Percentiles rank a stretch among this genome's conserved stretches.
phyloP scores from a whole-genome alignment of 2,797 vertebrate genomes.

The Trachurus trachurus region DNA sequence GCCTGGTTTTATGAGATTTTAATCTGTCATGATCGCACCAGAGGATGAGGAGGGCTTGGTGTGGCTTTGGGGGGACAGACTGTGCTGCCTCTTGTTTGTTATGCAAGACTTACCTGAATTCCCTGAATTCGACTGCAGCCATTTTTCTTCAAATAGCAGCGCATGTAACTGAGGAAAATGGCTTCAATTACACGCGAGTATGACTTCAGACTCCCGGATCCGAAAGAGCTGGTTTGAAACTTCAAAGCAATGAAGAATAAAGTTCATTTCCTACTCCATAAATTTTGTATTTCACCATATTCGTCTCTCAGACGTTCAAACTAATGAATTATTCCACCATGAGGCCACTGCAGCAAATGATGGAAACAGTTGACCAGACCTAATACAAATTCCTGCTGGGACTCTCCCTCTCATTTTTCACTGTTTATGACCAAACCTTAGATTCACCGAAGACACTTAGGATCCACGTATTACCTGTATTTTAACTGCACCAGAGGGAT shows the following conservation, averaged over 20 bases:
- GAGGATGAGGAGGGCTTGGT: conserved; percentile 57
- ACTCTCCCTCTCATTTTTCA: conserved; percentile 29
- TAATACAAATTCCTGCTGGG: conserved; percentile 59
- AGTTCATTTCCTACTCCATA: conserved; percentile 46
- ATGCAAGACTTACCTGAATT: conserved; percentile 33
- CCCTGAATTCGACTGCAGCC: conserved; percentile 27
- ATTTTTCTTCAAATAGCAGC: conserved; percentile 8
- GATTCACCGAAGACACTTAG: conserved; percentile 16
- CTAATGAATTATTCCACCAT: conserved; percentile 60
- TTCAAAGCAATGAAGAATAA: conserved; percentile 40
- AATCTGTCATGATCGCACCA: conserved; percentile 37
- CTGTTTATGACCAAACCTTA: conserved; percentile 42
- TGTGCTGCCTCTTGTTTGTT: conserved; percentile 50
- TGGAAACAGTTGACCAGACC: conserved; percentile 61
- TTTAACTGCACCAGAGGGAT: conserved; percentile 2
- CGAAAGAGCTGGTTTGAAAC: conserved; percentile 14
- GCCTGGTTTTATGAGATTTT: conserved; percentile 54
- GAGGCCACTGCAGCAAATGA: conserved; percentile 37
- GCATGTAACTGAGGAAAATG: background rate
- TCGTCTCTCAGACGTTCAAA: conserved; percentile 21
- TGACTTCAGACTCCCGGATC: conserved; percentile 17
- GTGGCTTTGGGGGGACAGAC: conserved; percentile 55
- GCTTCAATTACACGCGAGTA: background rate
- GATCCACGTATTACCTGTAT: conserved; percentile 1
- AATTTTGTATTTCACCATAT: conserved; percentile 44